Base-by-base conservation (phyloP, 1,140 invertebrate species). In the Drosophila tropicalis region DNA sequence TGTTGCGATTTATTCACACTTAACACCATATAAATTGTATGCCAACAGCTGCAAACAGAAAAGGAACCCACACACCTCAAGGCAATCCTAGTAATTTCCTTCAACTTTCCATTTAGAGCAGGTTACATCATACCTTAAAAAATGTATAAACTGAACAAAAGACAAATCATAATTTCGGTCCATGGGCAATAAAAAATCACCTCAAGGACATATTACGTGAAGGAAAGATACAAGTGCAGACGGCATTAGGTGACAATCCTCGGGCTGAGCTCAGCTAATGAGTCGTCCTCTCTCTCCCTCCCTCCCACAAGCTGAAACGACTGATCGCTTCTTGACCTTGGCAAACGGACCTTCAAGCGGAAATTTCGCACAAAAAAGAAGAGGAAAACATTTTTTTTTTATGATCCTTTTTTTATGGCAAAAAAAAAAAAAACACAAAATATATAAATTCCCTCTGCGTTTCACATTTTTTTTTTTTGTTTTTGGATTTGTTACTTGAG, bases 401-500 rank as follows among this genome's bases (percentile, higher is more conserved):
- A 89, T 75, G 72, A 81, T 81, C 15, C 60, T 79, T 73, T 73
- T 73, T 70, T 68, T 67, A 55, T n/a, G 60, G 69, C 60, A 40
- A 57, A 64, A 69, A 70, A 57, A 64, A 69, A 70, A 76, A 54
- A 63, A 12, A 51, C 34, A 36, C 34, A 51, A 51, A 47, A 47
- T 9, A 47, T 47, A 3, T 4, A n/a, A n/a, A 17, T 47, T 47
- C 15, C 44, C 44, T 47, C 15, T 47, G 44, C 47, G 56, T 62
- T 77, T 81, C 74, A 78, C 68, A 72, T 79, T 68, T 29, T 29
- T 29, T 29, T 25, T 29, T 29, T 29, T 6, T 29, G 29, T 47
- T 89, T 84, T 87, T 83, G 73, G 73, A 74, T 87, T 84, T 90
- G 80, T 80, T 90, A 89, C 89, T 87, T 87, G 77, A 89, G 73